Conservation (phyloP, 2,797 vertebrate species). For the Phylloscopus collybita region DNA sequence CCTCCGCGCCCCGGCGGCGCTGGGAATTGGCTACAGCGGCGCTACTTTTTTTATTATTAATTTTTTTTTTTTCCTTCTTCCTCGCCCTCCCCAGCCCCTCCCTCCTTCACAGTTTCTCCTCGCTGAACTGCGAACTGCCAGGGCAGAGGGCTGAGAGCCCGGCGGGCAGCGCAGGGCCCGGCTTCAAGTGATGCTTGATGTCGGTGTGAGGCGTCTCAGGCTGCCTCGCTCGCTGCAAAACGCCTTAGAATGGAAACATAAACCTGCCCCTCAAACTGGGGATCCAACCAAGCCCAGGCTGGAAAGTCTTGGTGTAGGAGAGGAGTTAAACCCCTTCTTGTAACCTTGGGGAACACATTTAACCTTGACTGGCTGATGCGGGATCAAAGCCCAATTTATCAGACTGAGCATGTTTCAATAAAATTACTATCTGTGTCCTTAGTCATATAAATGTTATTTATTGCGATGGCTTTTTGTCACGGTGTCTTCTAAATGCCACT, state of each 20-base stretch:
- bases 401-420: conserved; percentile 44
- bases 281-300: background rate
- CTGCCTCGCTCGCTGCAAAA: background rate
- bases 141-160: background rate
- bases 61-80: background rate
- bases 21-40: background rate
- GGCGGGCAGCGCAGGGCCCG: background rate
- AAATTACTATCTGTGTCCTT: conserved; percentile 50
- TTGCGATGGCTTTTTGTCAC: conserved; percentile 57
- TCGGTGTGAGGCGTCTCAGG: background rate
- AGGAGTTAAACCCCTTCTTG: background rate
- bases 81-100: background rate
- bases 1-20: background rate
- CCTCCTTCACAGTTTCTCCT: background rate
- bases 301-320: background rate
- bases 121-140: background rate
- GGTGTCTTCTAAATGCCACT: conserved; percentile 62
- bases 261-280: background rate
- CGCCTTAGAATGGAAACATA: background rate
- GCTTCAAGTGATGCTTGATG: fast-evolving
- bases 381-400: conserved; percentile 64
- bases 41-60: background rate
- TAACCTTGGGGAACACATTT: background rate
- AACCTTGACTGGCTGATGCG: conserved; percentile 16
- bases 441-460: conserved; percentile 70